Base-by-base conservation (phyloP, 2,797 vertebrate genomes). In the Arrhamphus sclerolepis region DNA sequence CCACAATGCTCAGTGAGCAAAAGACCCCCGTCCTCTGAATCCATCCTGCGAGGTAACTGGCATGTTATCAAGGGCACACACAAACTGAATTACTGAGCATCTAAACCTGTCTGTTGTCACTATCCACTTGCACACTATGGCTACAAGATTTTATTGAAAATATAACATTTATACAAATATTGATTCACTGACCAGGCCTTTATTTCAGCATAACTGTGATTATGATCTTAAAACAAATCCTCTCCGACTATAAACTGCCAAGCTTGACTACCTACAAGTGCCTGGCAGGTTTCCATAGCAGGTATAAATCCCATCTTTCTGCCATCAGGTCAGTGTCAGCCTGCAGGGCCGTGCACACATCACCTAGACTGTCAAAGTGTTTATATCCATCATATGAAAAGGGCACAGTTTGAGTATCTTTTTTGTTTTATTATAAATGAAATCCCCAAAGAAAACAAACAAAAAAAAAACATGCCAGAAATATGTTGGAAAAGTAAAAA, bases 351-450 rank as follows among this genome's bases (percentile, higher is more conserved):
- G 22, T 62, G 28, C 46, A 53, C 57, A 48, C 56, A 62, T 16
- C 64, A 50, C 44, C 39, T 3, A 38, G 26, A 54, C 60, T 56
- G 60, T 56, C 62, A 77, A 41, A 66, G 44, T 66, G 80, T 84
- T 75, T 75, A 52, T 51, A 72, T 81, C 68, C 78, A 80, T 80
- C 55, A 74, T 41, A 55, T 56, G 29, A 70, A 75, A 75, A 60
- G 28, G 14, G 38, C 34, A 61, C 42, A 0, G 48, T 67, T 67
- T 53, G n/a, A 26, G 40, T n/a, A 39, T 56, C 24, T 16, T 47
- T n/a, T 50, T 51, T 20, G 6, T 11, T 54, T 10, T 68, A 31
- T 44, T 10, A 60, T 60, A 19, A 65, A 70, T 62, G 5, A 54
- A 56, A 60, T 62, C n/a, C 14, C 10, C 26, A 5, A 29, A 21